Evolutionary conservation across 2,797 vertebrate genomes (phyloP).

Genomic region (Carapus acus): DNA sequence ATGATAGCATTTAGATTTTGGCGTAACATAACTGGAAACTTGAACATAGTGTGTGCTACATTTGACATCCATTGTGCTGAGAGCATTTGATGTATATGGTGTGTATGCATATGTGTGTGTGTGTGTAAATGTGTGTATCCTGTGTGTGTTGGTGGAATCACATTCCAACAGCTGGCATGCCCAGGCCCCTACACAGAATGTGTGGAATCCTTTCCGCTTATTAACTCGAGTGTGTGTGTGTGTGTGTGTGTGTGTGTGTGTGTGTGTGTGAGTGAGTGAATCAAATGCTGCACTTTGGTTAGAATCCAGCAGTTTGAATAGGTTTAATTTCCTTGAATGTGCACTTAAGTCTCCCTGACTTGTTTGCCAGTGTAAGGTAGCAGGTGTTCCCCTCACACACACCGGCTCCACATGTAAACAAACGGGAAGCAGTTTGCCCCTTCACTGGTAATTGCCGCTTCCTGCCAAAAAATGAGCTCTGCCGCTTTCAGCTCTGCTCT

Average conservation of each 20-base stretch:
- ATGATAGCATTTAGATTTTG: too few species aligned
- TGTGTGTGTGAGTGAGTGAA: slow-evolving; percentile 6
- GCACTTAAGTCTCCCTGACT: not conserved
- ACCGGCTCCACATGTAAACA: not conserved
- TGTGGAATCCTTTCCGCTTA: slow-evolving; percentile 60
- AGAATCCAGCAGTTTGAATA: slow-evolving; percentile 27
- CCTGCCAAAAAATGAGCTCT: not conserved
- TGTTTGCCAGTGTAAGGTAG: not conserved
- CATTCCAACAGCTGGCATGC: slow-evolving; percentile 71
- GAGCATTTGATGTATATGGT: not conserved
- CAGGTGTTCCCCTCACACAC: slow-evolving; percentile 11
- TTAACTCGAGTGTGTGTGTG: slow-evolving; percentile 19
- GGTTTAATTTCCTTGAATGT: slow-evolving; percentile 15
- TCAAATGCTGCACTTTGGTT: not conserved
- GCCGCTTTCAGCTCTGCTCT: not conserved
- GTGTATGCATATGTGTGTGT: slow-evolving; percentile 11
- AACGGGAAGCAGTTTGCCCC: not conserved
- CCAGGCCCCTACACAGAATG: slow-evolving; percentile 62
- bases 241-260: slow-evolving; percentile 16
- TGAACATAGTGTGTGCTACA: too few species aligned
- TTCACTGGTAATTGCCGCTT: not conserved
- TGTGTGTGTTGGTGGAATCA: slow-evolving; percentile 48
- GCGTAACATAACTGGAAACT: too few species aligned
- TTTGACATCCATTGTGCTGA: too few species aligned
- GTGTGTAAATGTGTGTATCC: slow-evolving; percentile 26